Evolutionary conservation across 1,140 invertebrate species (phyloP), one percentile per base, ranked within the genome.

Genomic region (Geopemphigus sp.): DNA sequence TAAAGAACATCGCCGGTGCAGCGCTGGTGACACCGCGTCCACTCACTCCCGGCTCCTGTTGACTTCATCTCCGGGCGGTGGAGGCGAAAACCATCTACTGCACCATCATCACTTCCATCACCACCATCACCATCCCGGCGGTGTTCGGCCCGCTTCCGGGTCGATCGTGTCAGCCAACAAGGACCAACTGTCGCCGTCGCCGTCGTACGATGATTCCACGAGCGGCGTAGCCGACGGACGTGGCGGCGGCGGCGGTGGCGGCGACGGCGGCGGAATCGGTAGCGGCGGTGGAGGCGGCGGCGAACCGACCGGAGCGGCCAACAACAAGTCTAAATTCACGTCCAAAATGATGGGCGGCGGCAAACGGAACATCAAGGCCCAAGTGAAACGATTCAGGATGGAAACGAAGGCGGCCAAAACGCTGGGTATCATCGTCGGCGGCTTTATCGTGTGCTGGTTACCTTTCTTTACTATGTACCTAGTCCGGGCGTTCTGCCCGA

Each of bases 391-490:
- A 66, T 95, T 95, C 85, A 88, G 91, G 0, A 95, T 95, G 90
- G 95, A 98, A 85, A 94, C 94, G 0, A 97, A 97, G 87, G 95
- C 95, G 0, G 95, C 95, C 0, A 97, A 97, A 87, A 98, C 95
- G 0, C 86, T 97, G 47, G 95, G 93, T 3, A 94, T 97, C 68
- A 97, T 98, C 76, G 95, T 97, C 0, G 95, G 95, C 8, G 93
- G 94, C 1, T 98, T 98, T 86, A 92, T 97, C 19, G 88, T 93
- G 78, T 98, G 95, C 85, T 98, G 95, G 95, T 86, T 96, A 29
- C 95, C 95, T 0, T 98, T 98, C 87, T 98, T 98, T 87, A 95
- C 93, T 11, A 92, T 96, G 87, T 98, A 98, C 85, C 88, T 97
- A 39, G 88, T 94, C 29, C 88, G 93, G 73, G 93, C 93, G 0